Base-by-base conservation (phyloP, 1,140 invertebrate species). In the Cylas formicarius region DNA sequence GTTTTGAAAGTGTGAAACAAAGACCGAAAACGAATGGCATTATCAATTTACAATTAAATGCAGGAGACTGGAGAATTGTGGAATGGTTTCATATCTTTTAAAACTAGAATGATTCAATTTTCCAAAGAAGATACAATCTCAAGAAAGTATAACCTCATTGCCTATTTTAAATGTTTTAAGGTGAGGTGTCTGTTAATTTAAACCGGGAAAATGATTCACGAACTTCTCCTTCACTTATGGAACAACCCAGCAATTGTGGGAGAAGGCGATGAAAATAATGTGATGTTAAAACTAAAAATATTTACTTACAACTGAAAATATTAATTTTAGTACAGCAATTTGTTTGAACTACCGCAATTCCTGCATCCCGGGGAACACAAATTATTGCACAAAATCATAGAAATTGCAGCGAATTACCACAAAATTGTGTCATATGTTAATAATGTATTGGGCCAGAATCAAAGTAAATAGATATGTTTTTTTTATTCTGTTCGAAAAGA, bases 351-450 rank as follows among this genome's bases (percentile, higher is more conserved):
- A n/a, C 56, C 56, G 36, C 60, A 63, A 32, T 66, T 66, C 37
- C 42, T 65, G 24, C 62, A 66, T 50, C 62, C 64, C 17, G 60
- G 56, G 4, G 64, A 66, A 47, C 39, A 54, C 38, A 44, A 62
- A 36, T 46, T 64, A 8, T 23, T 65, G 27, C 43, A 53, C 34
- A 47, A 44, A 21, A 65, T 65, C 14, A 46, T 59, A 22, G 34
- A 57, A 34, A 55, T 63, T 11, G 57, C 60, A 11, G 34, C 52
- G 18, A 50, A 55, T 38, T 63, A 65, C 44, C 58, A 66, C 47
- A 55, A 55, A 45, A 58, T 65, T 41, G 42, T 50, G 31, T 23
- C 42, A 6, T 66, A 65, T 48, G 56, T 43, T 32, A 56, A 57
- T 53, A 35, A 21, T 21, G 47, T 59, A 9, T 34, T 50, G 29